phyloP scores from a whole-genome alignment of 2,797 vertebrate genomes.

The Parauchenoglanis ngamensis region DNA sequence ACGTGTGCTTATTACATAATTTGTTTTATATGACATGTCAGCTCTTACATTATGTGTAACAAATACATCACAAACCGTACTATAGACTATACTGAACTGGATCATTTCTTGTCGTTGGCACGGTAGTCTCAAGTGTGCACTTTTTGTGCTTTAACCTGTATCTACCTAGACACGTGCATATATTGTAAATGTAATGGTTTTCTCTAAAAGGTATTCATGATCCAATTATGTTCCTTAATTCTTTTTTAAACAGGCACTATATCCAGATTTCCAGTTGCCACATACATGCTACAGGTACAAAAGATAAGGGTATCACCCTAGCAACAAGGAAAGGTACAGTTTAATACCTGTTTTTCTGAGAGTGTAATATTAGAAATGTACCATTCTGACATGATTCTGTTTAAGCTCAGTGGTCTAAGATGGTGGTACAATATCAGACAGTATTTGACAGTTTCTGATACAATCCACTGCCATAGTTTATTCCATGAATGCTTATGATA shows the following conservation, averaged over 20 bases:
- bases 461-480: background rate
- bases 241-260: background rate
- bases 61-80: background rate
- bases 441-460: background rate
- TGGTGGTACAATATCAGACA: background rate
- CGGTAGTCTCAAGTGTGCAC: background rate
- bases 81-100: background rate
- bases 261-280: background rate
- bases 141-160: background rate
- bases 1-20: background rate
- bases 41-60: background rate
- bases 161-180: background rate
- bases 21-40: background rate
- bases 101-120: background rate
- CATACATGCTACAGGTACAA: background rate
- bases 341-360: background rate
- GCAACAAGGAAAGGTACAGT: background rate
- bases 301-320: background rate
- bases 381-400: background rate
- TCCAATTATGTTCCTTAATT: background rate
- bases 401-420: background rate
- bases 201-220: background rate
- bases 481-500: background rate
- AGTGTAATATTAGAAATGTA: background rate
- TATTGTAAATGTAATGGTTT: background rate